Percentiles rank a stretch among this genome's conserved stretches.
These are phyloP conservation scores for Macropodus opercularis DNA, from an alignment of 2,797 vertebrate genomes.

Conservation along the genomic window DNA sequence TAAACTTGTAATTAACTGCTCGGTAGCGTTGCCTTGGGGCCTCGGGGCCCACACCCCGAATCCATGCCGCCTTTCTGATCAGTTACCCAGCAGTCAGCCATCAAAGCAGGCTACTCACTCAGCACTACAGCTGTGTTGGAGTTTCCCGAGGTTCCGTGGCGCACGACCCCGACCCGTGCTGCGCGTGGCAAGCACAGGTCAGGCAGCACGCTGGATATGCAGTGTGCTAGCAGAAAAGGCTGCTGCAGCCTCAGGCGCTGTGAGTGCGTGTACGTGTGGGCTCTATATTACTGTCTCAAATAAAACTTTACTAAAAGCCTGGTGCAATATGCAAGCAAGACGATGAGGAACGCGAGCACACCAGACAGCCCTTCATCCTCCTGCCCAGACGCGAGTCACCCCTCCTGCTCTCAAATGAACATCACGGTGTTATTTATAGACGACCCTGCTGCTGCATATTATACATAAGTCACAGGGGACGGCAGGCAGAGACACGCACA, in stretches of 20 bases:
- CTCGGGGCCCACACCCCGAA: conserved; percentile 1
- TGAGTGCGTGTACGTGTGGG: conserved; percentile 9
- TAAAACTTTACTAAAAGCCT: conserved; percentile 33
- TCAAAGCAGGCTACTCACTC: conserved; percentile 46
- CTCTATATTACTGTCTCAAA: conserved; percentile 25
- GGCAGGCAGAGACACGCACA: conserved; percentile 19
- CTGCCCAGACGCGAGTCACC: conserved; percentile 57
- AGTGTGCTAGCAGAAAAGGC: conserved; percentile 25
- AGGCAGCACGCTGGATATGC: conserved; percentile 35
- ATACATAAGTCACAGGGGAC: conserved; percentile 65
- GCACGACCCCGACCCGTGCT: conserved; percentile 31
- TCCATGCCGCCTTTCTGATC: conserved; percentile 20
- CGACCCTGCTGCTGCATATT: conserved; percentile 58
- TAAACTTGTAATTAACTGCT: conserved; percentile 25
- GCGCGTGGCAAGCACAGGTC: conserved; percentile 42
- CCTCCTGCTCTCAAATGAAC: conserved; percentile 62
- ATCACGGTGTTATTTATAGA: conserved; percentile 78
- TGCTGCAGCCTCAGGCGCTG: conserved; percentile 16
- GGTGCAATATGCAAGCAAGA: conserved; percentile 19
- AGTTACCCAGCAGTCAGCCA: conserved; percentile 41
- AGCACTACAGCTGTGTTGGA: conserved; percentile 45
- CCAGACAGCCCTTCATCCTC: conserved; percentile 41
- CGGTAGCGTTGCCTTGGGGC: conserved; percentile 7
- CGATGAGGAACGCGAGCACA: conserved; percentile 16
- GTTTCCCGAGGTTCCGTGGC: conserved; percentile 44